Base-by-base conservation (phyloP, 1,140 invertebrate genomes). In the Sitodiplosis mosellana region DNA sequence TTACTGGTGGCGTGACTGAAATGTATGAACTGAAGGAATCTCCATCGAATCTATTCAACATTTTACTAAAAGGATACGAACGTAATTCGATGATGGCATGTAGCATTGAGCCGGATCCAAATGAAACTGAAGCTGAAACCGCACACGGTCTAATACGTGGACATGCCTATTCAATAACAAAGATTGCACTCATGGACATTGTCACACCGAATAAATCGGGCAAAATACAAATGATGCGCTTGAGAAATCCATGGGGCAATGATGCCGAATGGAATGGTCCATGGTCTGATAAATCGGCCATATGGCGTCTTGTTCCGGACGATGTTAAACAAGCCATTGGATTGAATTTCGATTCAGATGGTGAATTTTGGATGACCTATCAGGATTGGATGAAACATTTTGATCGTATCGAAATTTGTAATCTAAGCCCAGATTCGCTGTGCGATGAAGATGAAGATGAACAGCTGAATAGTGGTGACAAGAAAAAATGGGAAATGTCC, bases 361-460 rank as follows among this genome's bases (percentile, higher is more conserved):
- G 95, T 37, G 95, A 99, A 69, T 99, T 99, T 67, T 99, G 95
- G 95, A 92, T 92, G 83, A 81, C 84, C 0, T 88, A 79, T 57
- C 78, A 82, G 55, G 87, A 90, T 59, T 89, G 88, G 52, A 64
- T 75, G 5, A 72, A 67, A n/a, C 73, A 80, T 54, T 89, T 87
- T 51, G 70, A 58, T 61, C 73, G 76, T 38, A 66, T 98, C 48
- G 93, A 98, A 67, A 90, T 96, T 56, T 97, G 93, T 65, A 94
- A 96, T 64, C 80, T 98, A 63, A 93, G 86, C 56, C 91, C 95
- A 0, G 92, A 97, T 57, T 88, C 89, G 0, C 65, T 95, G 53
- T 84, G 89, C 18, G 79, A 83, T 17, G 78, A 85, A 53, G 61
- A 80, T 34, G 76, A 82, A 53, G 58, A 76, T n/a, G 63, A n/a